Conservation (phyloP, 2,888 invertebrate genomes). For the Ophion slaviceki region DNA sequence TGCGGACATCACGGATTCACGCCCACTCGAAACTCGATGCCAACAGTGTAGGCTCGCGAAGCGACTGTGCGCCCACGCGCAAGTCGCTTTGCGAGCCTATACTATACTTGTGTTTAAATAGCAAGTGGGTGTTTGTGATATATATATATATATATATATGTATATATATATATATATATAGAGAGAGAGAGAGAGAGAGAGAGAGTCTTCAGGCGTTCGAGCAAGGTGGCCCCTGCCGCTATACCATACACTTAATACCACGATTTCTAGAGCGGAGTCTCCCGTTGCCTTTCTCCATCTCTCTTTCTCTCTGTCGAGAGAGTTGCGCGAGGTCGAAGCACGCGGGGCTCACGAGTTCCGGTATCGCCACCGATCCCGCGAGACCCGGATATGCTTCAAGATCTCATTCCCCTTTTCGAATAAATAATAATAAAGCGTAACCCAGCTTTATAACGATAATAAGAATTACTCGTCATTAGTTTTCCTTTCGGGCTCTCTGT, state of each 20-base stretch:
- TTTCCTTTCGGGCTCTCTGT: too few relatives aligned
- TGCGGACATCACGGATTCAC: conserved; percentile 35
- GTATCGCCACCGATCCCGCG: conserved; percentile 59
- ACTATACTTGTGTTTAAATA: too few relatives aligned
- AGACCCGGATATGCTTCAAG: conserved; percentile 63
- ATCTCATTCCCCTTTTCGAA: conserved; percentile 37
- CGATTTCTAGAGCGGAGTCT: conserved; percentile 35
- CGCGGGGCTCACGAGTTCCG: conserved; percentile 58
- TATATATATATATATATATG: too few relatives aligned
- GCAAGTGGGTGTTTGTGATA: too few relatives aligned
- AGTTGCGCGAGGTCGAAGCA: conserved; percentile 59
- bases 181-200: too few relatives aligned
- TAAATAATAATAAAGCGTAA: conserved; percentile 46
- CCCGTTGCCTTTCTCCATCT: conserved; percentile 12
- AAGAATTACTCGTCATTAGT: too few relatives aligned
- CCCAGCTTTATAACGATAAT: conserved; percentile 8
- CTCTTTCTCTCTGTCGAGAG: conserved; percentile 37
- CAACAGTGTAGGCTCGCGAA: conserved; percentile 32
- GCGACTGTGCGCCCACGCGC: not conserved
- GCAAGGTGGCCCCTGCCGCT: conserved; percentile 23
- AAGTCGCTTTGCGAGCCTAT: too few relatives aligned
- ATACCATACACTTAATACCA: not conserved
- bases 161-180: too few relatives aligned
- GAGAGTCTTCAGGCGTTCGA: not conserved
- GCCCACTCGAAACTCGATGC: conserved; percentile 55